Evolutionary conservation across 1,140 invertebrate species (phyloP).

Genomic region (Cardiocondyla obscurior): DNA sequence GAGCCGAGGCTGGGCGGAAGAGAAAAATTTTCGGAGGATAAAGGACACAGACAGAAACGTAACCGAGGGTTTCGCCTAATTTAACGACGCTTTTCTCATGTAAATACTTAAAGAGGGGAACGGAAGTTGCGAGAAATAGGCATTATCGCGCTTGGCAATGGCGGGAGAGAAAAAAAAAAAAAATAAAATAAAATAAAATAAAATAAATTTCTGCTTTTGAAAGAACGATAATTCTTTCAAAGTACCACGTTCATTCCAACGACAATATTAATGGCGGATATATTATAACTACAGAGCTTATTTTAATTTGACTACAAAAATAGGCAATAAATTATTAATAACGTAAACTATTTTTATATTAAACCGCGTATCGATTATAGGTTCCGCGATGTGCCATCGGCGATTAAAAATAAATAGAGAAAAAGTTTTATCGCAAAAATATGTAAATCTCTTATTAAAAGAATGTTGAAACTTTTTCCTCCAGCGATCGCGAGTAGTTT

Average conservation of each 20-base stretch:
- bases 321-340: neutral
- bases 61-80: constrained; percentile 59
- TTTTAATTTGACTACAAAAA: neutral
- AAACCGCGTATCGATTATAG: neutral
- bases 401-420: neutral
- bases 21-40: constrained; percentile 28
- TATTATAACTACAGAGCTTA: neutral
- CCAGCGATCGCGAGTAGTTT: neutral
- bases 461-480: neutral
- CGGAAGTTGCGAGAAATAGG: constrained; percentile 17
- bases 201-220: neutral
- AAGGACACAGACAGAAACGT: constrained; percentile 19
- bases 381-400: neutral
- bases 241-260: neutral
- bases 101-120: constrained; percentile 38
- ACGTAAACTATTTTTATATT: neutral
- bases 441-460: neutral
- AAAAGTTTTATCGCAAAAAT: neutral
- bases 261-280: neutral
- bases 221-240: neutral
- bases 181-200: neutral
- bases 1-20: neutral
- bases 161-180: too few relatives aligned
- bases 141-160: constrained; percentile 14
- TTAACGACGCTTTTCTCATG: constrained; percentile 63